phyloP scores from a whole-genome alignment of 2,113 vertebrate genomes.

The Passer domesticus region DNA sequence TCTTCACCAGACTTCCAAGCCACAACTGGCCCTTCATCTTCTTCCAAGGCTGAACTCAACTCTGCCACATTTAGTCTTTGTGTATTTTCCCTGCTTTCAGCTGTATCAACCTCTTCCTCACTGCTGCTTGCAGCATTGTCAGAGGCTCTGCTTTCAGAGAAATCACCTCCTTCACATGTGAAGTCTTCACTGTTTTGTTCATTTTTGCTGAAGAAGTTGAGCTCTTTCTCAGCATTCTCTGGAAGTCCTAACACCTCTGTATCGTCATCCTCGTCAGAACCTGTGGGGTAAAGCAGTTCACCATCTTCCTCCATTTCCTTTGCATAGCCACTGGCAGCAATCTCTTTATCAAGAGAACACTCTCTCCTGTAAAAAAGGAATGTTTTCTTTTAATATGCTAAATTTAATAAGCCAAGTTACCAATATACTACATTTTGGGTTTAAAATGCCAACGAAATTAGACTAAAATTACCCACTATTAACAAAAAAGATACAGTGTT shows the following conservation, averaged over 20 bases:
- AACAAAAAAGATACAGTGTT: not conserved
- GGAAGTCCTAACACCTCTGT: not conserved
- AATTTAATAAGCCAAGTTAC: not conserved
- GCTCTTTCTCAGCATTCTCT: slow-evolving; percentile 37
- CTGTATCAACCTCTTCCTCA: not conserved
- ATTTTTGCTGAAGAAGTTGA: not conserved
- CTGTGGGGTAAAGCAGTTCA: slow-evolving; percentile 77
- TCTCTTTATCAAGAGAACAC: slow-evolving; percentile 85
- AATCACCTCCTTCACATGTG: not conserved
- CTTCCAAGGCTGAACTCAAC: slow-evolving; percentile 75
- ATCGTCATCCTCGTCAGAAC: slow-evolving; percentile 66
- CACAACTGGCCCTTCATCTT: slow-evolving; percentile 72
- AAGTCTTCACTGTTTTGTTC: not conserved
- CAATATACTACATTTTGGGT: not conserved
- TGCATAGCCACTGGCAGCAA: slow-evolving; percentile 90
- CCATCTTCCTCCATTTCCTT: slow-evolving; percentile 86
- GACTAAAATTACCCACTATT: not conserved
- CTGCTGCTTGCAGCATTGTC: not conserved
- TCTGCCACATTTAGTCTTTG: slow-evolving; percentile 69
- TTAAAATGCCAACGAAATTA: not conserved
- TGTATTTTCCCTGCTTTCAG: not conserved
- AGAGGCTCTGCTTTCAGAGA: not conserved
- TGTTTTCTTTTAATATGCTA: not conserved
- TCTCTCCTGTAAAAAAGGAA: slow-evolving; percentile 74
- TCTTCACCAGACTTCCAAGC: not conserved